These are phyloP conservation scores for Phaonia tiefii DNA, from an alignment of 2,888 invertebrate genomes.

Conservation along the genomic window DNA sequence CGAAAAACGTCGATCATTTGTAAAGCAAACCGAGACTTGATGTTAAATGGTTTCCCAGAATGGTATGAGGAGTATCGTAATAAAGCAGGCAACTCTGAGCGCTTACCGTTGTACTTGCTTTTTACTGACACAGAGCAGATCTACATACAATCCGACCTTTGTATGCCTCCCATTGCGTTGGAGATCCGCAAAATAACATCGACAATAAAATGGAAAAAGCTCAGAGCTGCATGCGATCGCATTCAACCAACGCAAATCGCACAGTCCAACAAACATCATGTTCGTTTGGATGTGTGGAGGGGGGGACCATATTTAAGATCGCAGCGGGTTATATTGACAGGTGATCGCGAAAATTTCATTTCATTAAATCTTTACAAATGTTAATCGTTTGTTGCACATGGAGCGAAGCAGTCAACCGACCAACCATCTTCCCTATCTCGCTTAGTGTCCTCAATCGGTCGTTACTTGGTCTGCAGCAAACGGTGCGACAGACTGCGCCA, in stretches of 20 bases:
- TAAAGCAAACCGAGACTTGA: constrained; percentile 33
- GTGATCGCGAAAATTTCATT: constrained; percentile 75
- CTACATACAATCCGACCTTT: constrained; percentile 3
- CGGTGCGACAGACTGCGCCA: constrained; percentile 39
- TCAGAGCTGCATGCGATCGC: constrained; percentile 14
- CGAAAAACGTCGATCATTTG: constrained; percentile 59
- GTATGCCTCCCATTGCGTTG: constrained; percentile 64
- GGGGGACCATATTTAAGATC: constrained; percentile 71
- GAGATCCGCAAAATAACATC: constrained; percentile 2
- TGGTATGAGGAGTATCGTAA: no score
- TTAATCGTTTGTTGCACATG: constrained; percentile 66
- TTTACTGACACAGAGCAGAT: no score
- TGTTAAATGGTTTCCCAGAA: constrained; percentile 54
- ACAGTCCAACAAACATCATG: constrained; percentile 59
- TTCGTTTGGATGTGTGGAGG: no score
- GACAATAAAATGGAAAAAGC: constrained; percentile 32
- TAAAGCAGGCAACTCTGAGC: no score
- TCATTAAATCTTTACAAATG: constrained; percentile 72
- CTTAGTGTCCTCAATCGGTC: neutral
- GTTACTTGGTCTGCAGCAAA: constrained; percentile 38
- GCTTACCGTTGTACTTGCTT: no score
- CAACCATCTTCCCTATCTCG: constrained; percentile 14
- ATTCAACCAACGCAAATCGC: constrained; percentile 57
- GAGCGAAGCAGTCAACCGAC: constrained; percentile 36
- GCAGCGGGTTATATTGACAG: constrained; percentile 74